A percentile compares a stretch with the other conserved stretches of the same genome.
Evolutionary conservation across 2,888 invertebrate genomes (phyloP).

Genomic region (Eurytoma californica): DNA sequence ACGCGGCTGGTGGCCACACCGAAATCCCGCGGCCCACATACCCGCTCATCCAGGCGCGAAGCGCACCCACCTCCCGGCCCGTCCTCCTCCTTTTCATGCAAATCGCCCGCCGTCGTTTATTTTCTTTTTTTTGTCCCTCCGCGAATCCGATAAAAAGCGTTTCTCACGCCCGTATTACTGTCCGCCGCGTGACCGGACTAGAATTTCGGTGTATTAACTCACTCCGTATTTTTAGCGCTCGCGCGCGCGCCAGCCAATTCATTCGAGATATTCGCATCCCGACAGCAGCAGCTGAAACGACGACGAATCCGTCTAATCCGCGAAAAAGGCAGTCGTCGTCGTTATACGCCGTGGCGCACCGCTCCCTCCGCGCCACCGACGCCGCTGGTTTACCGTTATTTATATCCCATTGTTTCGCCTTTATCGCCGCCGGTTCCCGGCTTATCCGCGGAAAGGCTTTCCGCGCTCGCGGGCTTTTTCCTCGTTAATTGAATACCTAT

Average conservation of each 20-base stretch:
- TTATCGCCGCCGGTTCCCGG: slow-evolving; percentile 5
- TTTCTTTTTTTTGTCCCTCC: no score
- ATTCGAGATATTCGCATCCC: background rate
- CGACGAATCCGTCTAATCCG: background rate
- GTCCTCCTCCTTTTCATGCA: no score
- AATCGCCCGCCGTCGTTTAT: no score
- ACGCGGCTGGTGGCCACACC: background rate
- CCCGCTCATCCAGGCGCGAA: no score
- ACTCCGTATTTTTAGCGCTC: slow-evolving; percentile 43
- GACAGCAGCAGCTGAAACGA: background rate
- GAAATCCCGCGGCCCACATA: background rate
- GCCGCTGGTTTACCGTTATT: slow-evolving; percentile 35
- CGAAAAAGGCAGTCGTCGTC: no score
- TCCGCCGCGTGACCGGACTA: background rate
- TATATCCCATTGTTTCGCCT: slow-evolving; percentile 23
- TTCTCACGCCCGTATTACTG: slow-evolving; percentile 38
- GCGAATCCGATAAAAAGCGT: background rate
- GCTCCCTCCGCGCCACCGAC: background rate
- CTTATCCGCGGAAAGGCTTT: no score
- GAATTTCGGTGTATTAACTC: slow-evolving; percentile 22
- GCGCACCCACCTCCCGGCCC: no score
- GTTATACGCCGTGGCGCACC: no score
- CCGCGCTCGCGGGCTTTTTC: no score
- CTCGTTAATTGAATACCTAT: no score
- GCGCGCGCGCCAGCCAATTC: background rate